These are phyloP conservation scores for Harmothoe impar DNA, from an alignment of 2,888 invertebrate species.

Conservation along the genomic window DNA sequence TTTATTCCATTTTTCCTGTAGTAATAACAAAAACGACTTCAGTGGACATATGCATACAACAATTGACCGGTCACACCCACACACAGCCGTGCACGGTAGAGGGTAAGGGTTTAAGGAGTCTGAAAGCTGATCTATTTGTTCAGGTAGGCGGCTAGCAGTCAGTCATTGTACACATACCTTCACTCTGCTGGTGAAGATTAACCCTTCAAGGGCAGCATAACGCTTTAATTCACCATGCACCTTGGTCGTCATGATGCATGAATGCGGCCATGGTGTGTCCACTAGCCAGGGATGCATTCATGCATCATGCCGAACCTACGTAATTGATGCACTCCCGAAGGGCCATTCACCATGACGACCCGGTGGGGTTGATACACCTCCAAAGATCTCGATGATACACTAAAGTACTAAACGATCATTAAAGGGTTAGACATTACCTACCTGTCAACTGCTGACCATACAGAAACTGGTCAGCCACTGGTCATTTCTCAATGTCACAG, in stretches of 20 bases:
- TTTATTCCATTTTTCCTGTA: no score
- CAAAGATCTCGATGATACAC: no score
- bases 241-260: no score
- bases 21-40: no score
- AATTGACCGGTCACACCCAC: no score
- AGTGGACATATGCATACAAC: no score
- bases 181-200: neutral
- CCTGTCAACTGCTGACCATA: neutral
- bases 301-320: no score
- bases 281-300: no score
- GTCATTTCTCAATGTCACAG: neutral
- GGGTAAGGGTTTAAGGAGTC: neutral
- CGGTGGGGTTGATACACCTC: no score
- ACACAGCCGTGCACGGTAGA: neutral
- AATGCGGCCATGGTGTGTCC: neutral
- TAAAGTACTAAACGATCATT: no score
- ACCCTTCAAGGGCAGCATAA: neutral
- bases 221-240: neutral
- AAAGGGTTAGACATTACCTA: neutral
- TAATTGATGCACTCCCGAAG: no score
- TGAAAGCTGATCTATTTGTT: constrained; percentile 16
- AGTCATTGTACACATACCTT: neutral
- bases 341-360: no score
- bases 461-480: neutral
- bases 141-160: neutral